Percentiles rank a stretch among this genome's conserved stretches.
These are phyloP conservation scores for Petrophora chlorosata DNA, from an alignment of 2,888 invertebrate species.

Conservation along the genomic window DNA sequence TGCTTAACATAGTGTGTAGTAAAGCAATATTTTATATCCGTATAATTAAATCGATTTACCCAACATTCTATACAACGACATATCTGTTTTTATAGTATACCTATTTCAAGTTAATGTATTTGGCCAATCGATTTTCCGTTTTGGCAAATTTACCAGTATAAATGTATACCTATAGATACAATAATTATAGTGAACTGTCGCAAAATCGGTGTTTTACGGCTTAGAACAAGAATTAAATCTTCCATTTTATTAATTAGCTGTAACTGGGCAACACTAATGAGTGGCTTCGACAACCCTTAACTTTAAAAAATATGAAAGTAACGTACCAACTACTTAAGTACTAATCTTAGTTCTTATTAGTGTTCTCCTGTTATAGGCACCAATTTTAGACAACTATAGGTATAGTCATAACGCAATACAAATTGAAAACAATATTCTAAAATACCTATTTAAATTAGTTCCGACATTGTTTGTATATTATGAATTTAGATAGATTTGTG, in stretches of 20 bases:
- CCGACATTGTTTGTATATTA: slow-evolving; percentile 49
- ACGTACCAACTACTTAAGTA: slow-evolving; percentile 14
- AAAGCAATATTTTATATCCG: slow-evolving; percentile 72
- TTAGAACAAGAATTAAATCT: slow-evolving; percentile 25
- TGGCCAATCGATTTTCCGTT: slow-evolving; percentile 55
- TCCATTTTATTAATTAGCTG: slow-evolving; percentile 30
- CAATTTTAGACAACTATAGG: slow-evolving; percentile 25
- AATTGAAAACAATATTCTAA: slow-evolving; percentile 55
- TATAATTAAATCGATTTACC: slow-evolving; percentile 35
- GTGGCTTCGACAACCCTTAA: slow-evolving; percentile 10
- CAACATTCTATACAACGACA: slow-evolving; percentile 72
- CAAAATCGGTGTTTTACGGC: slow-evolving; percentile 42
- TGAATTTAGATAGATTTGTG: slow-evolving; percentile 68
- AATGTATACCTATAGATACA: slow-evolving; percentile 45
- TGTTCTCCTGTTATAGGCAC: slow-evolving; percentile 47
- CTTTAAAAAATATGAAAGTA: too few species aligned
- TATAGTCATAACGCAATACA: slow-evolving; percentile 42
- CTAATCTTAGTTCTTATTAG: slow-evolving; percentile 34
- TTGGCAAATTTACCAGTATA: slow-evolving; percentile 53
- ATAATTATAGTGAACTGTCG: slow-evolving; percentile 45
- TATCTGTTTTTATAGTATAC: slow-evolving; percentile 75
- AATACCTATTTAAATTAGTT: slow-evolving; percentile 50
- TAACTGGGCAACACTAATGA: slow-evolving; percentile 49
- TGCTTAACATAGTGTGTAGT: slow-evolving; percentile 73
- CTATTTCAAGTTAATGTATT: slow-evolving; percentile 58